These are phyloP conservation scores for Dasypolia templi DNA, from an alignment of 2,888 invertebrate genomes.

Conservation along the genomic window DNA sequence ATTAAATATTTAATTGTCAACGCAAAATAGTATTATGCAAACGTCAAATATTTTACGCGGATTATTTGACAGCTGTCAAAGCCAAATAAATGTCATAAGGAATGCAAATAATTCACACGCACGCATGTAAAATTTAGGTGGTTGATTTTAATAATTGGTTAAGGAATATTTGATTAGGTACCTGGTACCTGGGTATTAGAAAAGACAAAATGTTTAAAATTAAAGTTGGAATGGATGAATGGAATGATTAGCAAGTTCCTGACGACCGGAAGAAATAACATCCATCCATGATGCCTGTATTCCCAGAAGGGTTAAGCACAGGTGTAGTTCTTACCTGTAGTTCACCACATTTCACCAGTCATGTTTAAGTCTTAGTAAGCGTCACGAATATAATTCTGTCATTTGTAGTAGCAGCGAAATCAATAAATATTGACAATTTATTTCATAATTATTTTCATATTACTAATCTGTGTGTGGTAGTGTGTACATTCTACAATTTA, in stretches of 20 bases:
- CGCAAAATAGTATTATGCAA: slow-evolving; percentile 32
- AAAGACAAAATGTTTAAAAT: slow-evolving; percentile 1
- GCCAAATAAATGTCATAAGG: slow-evolving; percentile 49
- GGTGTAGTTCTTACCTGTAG: not conserved
- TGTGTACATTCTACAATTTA: slow-evolving; percentile 39
- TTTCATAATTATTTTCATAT: slow-evolving; percentile 17
- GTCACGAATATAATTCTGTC: not conserved
- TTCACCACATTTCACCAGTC: not conserved
- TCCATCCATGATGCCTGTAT: not conserved
- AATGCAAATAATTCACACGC: slow-evolving; percentile 38
- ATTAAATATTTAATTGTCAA: slow-evolving; percentile 53
- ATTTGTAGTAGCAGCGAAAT: not conserved
- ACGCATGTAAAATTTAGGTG: slow-evolving; percentile 4
- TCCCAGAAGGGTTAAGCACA: not conserved
- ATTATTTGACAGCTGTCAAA: slow-evolving; percentile 62
- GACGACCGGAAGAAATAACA: not conserved
- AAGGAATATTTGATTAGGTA: slow-evolving; percentile 31
- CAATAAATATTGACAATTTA: slow-evolving; percentile 14
- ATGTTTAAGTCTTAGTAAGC: not conserved
- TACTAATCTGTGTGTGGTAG: not conserved
- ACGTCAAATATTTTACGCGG: slow-evolving; percentile 57
- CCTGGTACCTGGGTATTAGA: slow-evolving; percentile 15
- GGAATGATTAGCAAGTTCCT: not conserved
- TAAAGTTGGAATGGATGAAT: slow-evolving; percentile 6
- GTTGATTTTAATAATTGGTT: slow-evolving; percentile 9